A percentile compares a stretch with the other conserved stretches of the same genome.
phyloP scores from a whole-genome alignment of 37 sponge, comb jelly and placozoan species.

The Cliona cf. orientalis region DNA sequence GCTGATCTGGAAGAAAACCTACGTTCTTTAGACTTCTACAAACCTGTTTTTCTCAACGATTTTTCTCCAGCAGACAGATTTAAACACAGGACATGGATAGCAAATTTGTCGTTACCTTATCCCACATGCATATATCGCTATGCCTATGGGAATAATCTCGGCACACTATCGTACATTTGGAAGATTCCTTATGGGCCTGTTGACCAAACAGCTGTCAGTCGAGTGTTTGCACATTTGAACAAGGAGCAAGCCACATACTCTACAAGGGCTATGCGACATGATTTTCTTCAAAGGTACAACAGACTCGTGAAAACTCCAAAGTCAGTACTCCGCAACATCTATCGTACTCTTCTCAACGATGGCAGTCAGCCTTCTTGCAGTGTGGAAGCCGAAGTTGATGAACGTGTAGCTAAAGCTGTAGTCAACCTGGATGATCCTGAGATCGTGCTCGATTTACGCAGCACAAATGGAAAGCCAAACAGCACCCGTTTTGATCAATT shows the following conservation, averaged over 20 bases:
- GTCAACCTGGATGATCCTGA: constrained; percentile 37
- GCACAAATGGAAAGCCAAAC: constrained; percentile 16
- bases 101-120: background rate
- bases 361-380: background rate
- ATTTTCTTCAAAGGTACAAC: constrained; percentile 30
- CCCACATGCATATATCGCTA: constrained; percentile 22
- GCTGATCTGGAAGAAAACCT: background rate
- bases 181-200: constrained; percentile 16
- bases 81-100: constrained; percentile 32
- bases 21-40: background rate
- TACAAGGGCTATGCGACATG: constrained; percentile 25
- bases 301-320: constrained; percentile 6
- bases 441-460: constrained; percentile 20
- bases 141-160: constrained; percentile 42
- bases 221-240: constrained; percentile 12
- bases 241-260: constrained; percentile 3
- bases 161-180: constrained; percentile 20
- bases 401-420: constrained; percentile 28
- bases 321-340: constrained; percentile 27
- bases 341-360: constrained; percentile 24
- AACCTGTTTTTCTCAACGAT: constrained; percentile 34
- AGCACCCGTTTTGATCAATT: constrained; percentile 5
- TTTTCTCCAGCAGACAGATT: constrained; percentile 22
- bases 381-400: constrained; percentile 21
- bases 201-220: constrained; percentile 9